Percentiles rank a stretch among this genome's conserved stretches.
Evolutionary conservation across 2,888 invertebrate genomes (phyloP).

Genomic region (Halocaridina rubra): DNA sequence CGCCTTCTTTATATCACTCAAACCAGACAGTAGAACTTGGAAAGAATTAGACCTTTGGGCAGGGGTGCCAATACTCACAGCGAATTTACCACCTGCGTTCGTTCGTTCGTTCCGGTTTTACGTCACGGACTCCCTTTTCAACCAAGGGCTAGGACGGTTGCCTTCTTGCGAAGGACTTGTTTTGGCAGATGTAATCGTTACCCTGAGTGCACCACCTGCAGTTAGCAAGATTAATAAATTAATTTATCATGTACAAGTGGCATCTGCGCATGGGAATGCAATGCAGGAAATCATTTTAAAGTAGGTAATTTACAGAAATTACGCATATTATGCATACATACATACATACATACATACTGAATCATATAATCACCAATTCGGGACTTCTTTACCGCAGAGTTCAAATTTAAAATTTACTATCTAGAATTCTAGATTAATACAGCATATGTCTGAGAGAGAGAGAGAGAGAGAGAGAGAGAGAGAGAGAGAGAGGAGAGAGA

Average conservation of each 20-base stretch:
- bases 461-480: background rate
- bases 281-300: background rate
- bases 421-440: too few species aligned
- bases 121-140: too few species aligned
- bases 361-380: background rate
- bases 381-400: background rate
- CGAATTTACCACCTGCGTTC: background rate
- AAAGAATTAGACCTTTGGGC: too few species aligned
- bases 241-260: background rate
- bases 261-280: background rate
- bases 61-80: too few species aligned
- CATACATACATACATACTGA: background rate
- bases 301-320: background rate
- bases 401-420: too few species aligned
- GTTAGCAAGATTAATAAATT: background rate
- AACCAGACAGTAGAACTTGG: too few species aligned
- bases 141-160: too few species aligned
- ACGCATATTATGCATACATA: background rate
- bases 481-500: conserved; percentile 21
- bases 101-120: too few species aligned
- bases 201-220: background rate
- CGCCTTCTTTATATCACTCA: too few species aligned
- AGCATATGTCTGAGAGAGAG: background rate
- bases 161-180: too few species aligned
- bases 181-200: too few species aligned